These are phyloP conservation scores for Paramacrobiotus metropolitanus DNA, from an alignment of 1,140 invertebrate species.

Conservation along the genomic window DNA sequence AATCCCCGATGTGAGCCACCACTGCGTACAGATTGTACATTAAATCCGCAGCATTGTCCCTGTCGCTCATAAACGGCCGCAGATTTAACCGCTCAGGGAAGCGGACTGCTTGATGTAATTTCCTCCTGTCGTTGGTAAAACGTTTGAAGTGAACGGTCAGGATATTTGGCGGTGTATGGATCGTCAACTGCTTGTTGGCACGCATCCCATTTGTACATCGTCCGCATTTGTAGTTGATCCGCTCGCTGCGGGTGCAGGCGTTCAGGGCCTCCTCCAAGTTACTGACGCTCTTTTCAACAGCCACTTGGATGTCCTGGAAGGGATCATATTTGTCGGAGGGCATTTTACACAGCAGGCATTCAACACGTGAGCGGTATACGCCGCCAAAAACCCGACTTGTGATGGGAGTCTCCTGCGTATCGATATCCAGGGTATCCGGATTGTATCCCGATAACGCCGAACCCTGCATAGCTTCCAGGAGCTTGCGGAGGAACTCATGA, in stretches of 20 bases:
- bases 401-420: slow-evolving; percentile 81
- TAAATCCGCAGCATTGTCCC: background rate
- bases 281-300: slow-evolving; percentile 18
- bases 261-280: slow-evolving; percentile 24
- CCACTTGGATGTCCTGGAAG: slow-evolving; percentile 1
- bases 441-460: slow-evolving; percentile 47
- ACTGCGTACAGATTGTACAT: background rate
- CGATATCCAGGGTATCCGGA: slow-evolving; percentile 44
- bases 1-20: background rate
- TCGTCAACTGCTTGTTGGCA: slow-evolving; percentile 73
- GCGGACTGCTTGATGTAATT: slow-evolving; percentile 33
- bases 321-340: slow-evolving; percentile 14
- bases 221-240: slow-evolving; percentile 56
- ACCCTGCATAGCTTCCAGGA: slow-evolving; percentile 79
- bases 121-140: slow-evolving; percentile 20
- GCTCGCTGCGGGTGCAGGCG: slow-evolving; percentile 26
- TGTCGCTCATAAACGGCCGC: slow-evolving; percentile 32
- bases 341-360: background rate
- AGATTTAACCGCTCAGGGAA: slow-evolving; percentile 42
- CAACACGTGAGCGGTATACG: slow-evolving; percentile 37
- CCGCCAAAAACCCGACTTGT: slow-evolving; percentile 86
- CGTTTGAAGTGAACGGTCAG: slow-evolving; percentile 80
- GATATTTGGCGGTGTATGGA: slow-evolving; percentile 71
- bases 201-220: slow-evolving; percentile 72
- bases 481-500: slow-evolving; percentile 74